These are phyloP conservation scores for Cheilosia pagana DNA, from an alignment of 2,888 invertebrate species.

Conservation along the genomic window DNA sequence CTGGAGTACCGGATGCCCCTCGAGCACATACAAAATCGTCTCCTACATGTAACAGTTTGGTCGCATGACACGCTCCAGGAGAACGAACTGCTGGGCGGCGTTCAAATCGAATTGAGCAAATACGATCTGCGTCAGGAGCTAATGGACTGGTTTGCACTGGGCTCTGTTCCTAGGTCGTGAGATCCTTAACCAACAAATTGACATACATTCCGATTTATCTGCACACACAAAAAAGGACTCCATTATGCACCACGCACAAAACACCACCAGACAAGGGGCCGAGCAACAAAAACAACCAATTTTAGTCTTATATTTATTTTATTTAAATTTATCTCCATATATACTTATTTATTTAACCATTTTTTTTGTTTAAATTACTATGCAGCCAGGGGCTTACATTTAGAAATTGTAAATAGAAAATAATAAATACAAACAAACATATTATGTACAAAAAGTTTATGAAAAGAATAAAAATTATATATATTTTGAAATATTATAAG, in stretches of 20 bases:
- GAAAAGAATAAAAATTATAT: conserved; percentile 21
- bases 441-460: conserved; percentile 59
- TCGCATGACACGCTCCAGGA: conserved; percentile 96
- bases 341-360: conserved; percentile 64
- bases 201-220: conserved; percentile 68
- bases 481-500: conserved; percentile 42
- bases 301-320: conserved; percentile 44
- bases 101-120: conserved; percentile 90
- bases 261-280: conserved; percentile 6
- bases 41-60: conserved; percentile 97
- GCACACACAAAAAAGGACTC: conserved; percentile 39
- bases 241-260: conserved; percentile 27
- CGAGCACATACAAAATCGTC: conserved; percentile 89
- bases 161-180: conserved; percentile 80
- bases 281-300: conserved; percentile 50
- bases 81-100: conserved; percentile 97
- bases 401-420: conserved; percentile 68
- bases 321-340: conserved; percentile 43
- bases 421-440: conserved; percentile 21
- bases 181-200: conserved; percentile 12
- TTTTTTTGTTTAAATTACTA: conserved; percentile 44
- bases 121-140: conserved; percentile 91
- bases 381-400: conserved; percentile 50
- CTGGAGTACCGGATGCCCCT: conserved; percentile 94
- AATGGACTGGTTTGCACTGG: conserved; percentile 93